Base-by-base conservation (phyloP, 2,888 invertebrate species). In the Mylabris sibirica region DNA sequence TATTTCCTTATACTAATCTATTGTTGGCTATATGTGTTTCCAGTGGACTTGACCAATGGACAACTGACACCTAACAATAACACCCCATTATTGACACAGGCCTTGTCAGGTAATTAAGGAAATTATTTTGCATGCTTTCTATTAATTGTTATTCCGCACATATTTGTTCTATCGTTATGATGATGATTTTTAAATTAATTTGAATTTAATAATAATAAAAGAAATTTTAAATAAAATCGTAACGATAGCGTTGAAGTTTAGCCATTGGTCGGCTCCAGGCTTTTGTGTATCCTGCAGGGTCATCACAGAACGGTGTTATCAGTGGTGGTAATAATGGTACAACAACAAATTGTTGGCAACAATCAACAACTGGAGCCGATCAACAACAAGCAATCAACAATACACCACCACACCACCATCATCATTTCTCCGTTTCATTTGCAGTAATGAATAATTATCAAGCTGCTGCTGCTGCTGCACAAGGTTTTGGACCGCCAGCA, bases 371-470 rank as follows among this genome's bases (percentile, higher is more conserved):
- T 70, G 82, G 80, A 79, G 81, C 81, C 82, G 81, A 81, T 78
- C 82, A 81, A 78, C 82, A 81, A 78, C 76, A 80, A 72, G 79
- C 80, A 69, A 72, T 77, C 49, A 49, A 49, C 49, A 49, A 49
- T 20, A 49, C 49, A 49, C 1, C 49, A 49, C 9, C 49, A 20
- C 44, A 17, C 2, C 44, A 49, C 74, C 79, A 79, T 79, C 80
- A 80, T 77, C 81, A 82, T 80, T 82, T 82, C 81, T 82, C 81
- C 79, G 81, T 83, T 81, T 82, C 82, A 75, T 77, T 85, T 90
- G 78, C 93, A 95, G 97, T 97, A 88, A 96, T 97, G 94, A 96
- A 95, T 90, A 97, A 96, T 90, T 97, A 97, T 87, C 94, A 94
- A 84, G 94, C 94, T 68, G 90, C 90, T 76, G 91, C 91, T 74